phyloP scores from a whole-genome alignment of 2,113 vertebrate genomes.

The Ranitomeya variabilis region DNA sequence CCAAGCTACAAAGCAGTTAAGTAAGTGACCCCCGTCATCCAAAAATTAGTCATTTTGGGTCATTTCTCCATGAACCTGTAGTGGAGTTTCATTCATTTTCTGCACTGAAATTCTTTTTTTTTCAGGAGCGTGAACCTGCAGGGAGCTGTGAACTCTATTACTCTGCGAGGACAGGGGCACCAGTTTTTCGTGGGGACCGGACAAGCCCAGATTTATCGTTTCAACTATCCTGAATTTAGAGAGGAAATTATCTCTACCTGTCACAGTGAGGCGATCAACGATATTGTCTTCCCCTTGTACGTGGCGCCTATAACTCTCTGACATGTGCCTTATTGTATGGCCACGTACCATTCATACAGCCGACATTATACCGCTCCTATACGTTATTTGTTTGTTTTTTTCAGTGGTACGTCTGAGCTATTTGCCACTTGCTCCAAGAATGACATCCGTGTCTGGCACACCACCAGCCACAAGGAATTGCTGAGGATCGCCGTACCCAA shows the following conservation, averaged over 20 bases:
- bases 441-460: conserved; percentile 87
- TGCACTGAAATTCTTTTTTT: neutral
- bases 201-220: conserved; percentile 76
- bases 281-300: conserved; percentile 81
- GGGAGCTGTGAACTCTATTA: conserved; percentile 82
- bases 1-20: conserved; percentile 80
- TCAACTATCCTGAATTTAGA: conserved; percentile 76
- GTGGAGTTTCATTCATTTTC: neutral
- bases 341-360: too few relatives aligned
- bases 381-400: neutral
- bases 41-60: neutral
- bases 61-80: neutral
- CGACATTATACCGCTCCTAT: neutral
- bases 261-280: conserved; percentile 76
- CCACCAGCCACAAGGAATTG: conserved; percentile 76
- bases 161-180: conserved; percentile 75
- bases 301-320: conserved; percentile 60
- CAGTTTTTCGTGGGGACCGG: conserved; percentile 84
- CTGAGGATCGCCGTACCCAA: conserved; percentile 81
- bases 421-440: conserved; percentile 86
- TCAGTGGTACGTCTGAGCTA: conserved; percentile 80
- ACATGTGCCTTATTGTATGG: neutral
- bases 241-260: conserved; percentile 78
- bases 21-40: conserved; percentile 69
- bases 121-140: conserved; percentile 79